Evolutionary conservation across 2,888 invertebrate genomes (phyloP).

Genomic region (Hipparchia semele): DNA sequence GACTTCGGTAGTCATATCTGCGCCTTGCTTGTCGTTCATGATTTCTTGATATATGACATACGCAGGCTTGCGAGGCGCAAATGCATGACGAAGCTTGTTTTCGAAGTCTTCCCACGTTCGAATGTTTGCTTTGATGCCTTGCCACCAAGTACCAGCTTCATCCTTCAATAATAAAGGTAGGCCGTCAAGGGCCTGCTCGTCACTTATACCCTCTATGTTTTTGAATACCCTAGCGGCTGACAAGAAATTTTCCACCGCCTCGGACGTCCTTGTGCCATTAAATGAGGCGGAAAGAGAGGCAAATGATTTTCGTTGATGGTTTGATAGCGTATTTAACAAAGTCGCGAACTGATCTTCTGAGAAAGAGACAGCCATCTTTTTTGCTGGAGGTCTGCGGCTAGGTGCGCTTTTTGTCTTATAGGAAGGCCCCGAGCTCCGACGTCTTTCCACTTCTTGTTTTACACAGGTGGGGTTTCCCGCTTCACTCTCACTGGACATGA

Average conservation of each 20-base stretch:
- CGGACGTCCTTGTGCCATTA: not conserved
- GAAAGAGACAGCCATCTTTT: not conserved
- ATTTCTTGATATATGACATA: constrained; percentile 37
- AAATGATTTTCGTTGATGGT: not conserved
- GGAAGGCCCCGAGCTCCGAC: no score
- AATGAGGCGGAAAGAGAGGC: not conserved
- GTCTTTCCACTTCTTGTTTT: no score
- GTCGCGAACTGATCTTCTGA: not conserved
- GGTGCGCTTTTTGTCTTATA: no score
- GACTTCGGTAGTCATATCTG: constrained; percentile 25
- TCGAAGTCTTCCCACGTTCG: constrained; percentile 30
- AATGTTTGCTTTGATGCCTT: constrained; percentile 29
- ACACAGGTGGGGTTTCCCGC: no score
- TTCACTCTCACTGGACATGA: no score
- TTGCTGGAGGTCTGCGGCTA: not conserved
- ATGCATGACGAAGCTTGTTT: constrained; percentile 28
- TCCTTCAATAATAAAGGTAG: constrained; percentile 24
- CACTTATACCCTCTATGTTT: constrained; percentile 18
- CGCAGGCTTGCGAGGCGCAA: constrained; percentile 31
- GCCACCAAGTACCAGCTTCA: constrained; percentile 35
- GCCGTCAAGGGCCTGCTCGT: constrained; percentile 22
- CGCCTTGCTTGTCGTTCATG: constrained; percentile 19
- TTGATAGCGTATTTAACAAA: not conserved
- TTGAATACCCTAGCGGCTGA: constrained; percentile 18
- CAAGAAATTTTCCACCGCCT: constrained; percentile 22